Evolutionary conservation across 1,140 invertebrate genomes (phyloP).

Genomic region (Harlomillsia oculata): DNA sequence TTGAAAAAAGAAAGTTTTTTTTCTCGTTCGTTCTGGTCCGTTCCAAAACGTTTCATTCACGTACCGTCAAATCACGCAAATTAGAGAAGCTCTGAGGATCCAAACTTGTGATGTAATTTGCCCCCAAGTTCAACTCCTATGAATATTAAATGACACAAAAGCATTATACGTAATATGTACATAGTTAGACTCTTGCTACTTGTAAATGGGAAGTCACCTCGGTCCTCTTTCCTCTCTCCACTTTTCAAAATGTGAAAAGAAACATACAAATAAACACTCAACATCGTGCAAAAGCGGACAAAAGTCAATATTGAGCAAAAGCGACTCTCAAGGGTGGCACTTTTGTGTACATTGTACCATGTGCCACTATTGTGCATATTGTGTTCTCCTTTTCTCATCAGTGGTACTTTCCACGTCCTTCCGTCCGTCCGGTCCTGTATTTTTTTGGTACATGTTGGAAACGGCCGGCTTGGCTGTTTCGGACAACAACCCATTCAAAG

Average conservation of each 20-base stretch:
- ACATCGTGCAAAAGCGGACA: slow-evolving; percentile 6
- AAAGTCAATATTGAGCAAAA: slow-evolving; percentile 16
- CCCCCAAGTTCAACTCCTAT: slow-evolving; percentile 22
- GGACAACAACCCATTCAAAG: no score
- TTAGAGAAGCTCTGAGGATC: slow-evolving; percentile 29
- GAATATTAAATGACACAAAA: slow-evolving; percentile 22
- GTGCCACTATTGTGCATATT: not conserved
- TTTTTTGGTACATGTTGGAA: no score
- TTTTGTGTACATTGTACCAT: not conserved
- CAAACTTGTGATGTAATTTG: slow-evolving; percentile 23
- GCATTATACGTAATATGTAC: no score
- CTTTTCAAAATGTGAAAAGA: no score
- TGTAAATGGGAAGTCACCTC: no score
- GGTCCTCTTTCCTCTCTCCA: no score
- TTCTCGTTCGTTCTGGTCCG: no score
- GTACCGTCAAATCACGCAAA: slow-evolving; percentile 33
- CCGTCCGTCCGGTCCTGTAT: no score
- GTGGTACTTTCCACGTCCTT: no score
- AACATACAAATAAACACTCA: slow-evolving; percentile 2
- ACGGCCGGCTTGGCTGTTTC: no score
- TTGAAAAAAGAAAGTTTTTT: slow-evolving; percentile 11
- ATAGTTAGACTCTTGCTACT: no score
- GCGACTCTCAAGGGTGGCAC: slow-evolving; percentile 7
- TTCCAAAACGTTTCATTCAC: slow-evolving; percentile 7
- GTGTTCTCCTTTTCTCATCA: no score